These are phyloP conservation scores for Drosophila subsilvestris DNA, from an alignment of 2,888 invertebrate species.

Conservation along the genomic window DNA sequence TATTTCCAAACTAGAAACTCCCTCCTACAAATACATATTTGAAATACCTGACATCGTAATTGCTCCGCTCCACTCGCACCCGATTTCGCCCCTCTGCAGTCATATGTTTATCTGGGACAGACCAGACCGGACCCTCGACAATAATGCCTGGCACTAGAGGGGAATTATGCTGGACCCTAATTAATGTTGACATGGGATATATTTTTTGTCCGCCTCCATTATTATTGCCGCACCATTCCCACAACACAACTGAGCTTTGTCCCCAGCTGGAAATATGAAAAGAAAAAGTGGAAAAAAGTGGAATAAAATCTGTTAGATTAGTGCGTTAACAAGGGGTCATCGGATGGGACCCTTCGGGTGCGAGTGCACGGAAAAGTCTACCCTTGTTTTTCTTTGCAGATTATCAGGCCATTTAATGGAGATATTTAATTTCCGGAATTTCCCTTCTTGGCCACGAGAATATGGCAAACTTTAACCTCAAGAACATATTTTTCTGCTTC, in stretches of 20 bases:
- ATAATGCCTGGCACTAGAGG: constrained; percentile 57
- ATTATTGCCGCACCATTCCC: not conserved
- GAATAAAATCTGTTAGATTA: constrained; percentile 64
- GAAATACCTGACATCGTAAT: constrained; percentile 17
- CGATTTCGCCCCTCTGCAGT: not conserved
- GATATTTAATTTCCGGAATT: constrained; percentile 34
- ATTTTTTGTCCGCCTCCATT: constrained; percentile 17
- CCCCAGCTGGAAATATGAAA: constrained; percentile 60
- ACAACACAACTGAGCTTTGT: constrained; percentile 17
- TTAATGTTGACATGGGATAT: constrained; percentile 76
- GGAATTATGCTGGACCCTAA: constrained; percentile 72
- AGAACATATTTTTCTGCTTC: constrained; percentile 25
- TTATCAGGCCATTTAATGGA: constrained; percentile 39
- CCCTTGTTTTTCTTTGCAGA: constrained; percentile 61
- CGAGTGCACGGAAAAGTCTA: constrained; percentile 45
- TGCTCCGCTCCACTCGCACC: too few species aligned
- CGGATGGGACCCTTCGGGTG: constrained; percentile 44
- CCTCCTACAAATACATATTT: constrained; percentile 24
- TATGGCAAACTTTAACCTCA: constrained; percentile 38
- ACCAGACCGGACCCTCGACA: constrained; percentile 6
- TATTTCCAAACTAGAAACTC: not conserved
- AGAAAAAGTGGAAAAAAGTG: constrained; percentile 28
- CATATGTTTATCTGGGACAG: constrained; percentile 51
- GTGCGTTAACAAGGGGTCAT: constrained; percentile 74
- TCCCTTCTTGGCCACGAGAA: constrained; percentile 18